phyloP scores from a whole-genome alignment of 2,797 vertebrate genomes.

The Galagoides demidoff region DNA sequence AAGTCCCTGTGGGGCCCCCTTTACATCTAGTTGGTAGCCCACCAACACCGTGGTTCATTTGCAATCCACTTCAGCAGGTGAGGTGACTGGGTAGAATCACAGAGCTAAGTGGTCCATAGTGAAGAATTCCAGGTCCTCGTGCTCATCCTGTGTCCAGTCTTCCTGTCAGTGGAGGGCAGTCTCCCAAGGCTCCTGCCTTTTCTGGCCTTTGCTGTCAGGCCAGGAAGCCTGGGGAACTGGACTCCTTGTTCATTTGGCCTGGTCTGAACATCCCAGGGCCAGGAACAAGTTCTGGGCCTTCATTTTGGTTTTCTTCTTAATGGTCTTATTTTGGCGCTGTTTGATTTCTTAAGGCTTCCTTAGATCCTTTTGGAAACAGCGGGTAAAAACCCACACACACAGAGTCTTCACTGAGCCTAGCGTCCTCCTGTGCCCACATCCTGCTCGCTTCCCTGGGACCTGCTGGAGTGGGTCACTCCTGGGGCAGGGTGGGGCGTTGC shows the following conservation, averaged over 20 bases:
- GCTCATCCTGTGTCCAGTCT: not conserved
- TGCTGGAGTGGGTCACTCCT: not conserved
- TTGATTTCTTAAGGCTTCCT: conserved; percentile 1
- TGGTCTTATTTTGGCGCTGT: not conserved
- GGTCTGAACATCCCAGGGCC: not conserved
- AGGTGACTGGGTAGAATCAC: too few species aligned
- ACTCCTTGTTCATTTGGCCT: not conserved
- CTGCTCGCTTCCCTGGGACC: not conserved
- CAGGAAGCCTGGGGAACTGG: too few species aligned
- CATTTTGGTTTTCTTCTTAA: not conserved
- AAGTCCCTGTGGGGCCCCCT: not conserved
- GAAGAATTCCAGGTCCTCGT: not conserved
- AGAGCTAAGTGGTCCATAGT: not conserved
- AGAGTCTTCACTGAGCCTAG: not conserved
- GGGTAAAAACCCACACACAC: not conserved
- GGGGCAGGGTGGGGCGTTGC: not conserved
- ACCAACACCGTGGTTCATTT: not conserved
- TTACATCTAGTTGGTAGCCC: not conserved
- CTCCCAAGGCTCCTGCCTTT: not conserved
- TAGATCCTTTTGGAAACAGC: not conserved
- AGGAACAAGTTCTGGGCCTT: not conserved
- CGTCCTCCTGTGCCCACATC: conserved; percentile 5
- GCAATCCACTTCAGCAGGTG: not conserved
- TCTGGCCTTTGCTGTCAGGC: not conserved
- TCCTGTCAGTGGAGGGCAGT: not conserved